Percentiles rank a stretch among this genome's conserved stretches.
Evolutionary conservation across 2,797 vertebrate species (phyloP).

Genomic region (Rhinatrema bivittatum): DNA sequence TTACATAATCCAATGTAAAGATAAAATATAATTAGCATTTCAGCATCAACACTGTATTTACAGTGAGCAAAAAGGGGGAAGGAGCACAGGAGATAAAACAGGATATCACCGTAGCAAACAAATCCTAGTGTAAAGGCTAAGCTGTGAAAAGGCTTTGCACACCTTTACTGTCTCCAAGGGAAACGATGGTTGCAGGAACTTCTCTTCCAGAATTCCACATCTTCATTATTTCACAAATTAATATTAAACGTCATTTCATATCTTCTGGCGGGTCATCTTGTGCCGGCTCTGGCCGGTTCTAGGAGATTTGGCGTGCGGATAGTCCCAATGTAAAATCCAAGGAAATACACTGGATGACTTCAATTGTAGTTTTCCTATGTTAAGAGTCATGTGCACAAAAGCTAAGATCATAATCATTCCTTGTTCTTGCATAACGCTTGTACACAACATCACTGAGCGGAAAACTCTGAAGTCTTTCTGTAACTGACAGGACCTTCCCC

Average conservation of each 20-base stretch:
- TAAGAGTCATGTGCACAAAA: slow-evolving; percentile 57
- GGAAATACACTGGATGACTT: slow-evolving; percentile 44
- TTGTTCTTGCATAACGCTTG: slow-evolving; percentile 54
- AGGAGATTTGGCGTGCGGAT: slow-evolving; percentile 40
- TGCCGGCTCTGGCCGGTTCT: slow-evolving; percentile 36
- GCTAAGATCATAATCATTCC: slow-evolving; percentile 46
- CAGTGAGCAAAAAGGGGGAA: slow-evolving; percentile 33
- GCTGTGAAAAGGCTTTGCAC: slow-evolving; percentile 36
- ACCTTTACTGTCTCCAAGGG: slow-evolving; percentile 42
- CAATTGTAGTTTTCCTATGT: slow-evolving; percentile 50
- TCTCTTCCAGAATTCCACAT: slow-evolving; percentile 41
- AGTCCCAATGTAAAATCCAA: slow-evolving; percentile 50
- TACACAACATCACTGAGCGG: slow-evolving; percentile 41
- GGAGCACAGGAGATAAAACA: slow-evolving; percentile 21
- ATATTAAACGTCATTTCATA: slow-evolving; percentile 44
- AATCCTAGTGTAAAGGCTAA: slow-evolving; percentile 45
- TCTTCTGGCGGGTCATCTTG: slow-evolving; percentile 24
- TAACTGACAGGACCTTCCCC: slow-evolving; percentile 40
- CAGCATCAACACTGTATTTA: slow-evolving; percentile 57
- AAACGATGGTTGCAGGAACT: slow-evolving; percentile 37
- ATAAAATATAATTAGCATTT: slow-evolving; percentile 61
- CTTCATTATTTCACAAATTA: slow-evolving; percentile 45
- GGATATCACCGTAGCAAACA: slow-evolving; percentile 38
- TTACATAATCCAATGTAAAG: slow-evolving; percentile 64
- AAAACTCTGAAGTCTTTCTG: slow-evolving; percentile 36